A percentile compares a stretch with the other conserved stretches of the same genome.
phyloP scores from a whole-genome alignment of 2,888 invertebrate genomes.

The Gerris lacustris region DNA sequence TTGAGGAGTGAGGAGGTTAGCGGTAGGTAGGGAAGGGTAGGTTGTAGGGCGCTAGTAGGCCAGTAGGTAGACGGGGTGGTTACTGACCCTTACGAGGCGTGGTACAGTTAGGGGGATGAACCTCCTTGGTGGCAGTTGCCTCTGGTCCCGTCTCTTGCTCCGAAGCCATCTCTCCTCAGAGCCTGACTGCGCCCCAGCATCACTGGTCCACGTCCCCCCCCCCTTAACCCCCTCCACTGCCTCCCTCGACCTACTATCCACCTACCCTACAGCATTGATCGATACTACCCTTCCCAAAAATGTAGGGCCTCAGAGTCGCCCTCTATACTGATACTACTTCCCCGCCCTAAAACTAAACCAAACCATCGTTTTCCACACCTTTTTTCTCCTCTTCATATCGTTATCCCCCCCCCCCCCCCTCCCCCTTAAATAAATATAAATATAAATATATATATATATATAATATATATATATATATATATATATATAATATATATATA shows the following conservation, averaged over 20 bases:
- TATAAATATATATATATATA: too few species aligned
- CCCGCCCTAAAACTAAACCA: too few species aligned
- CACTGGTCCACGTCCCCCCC: background rate
- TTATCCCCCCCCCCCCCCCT: too few species aligned
- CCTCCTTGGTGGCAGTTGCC: background rate
- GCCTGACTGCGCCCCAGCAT: background rate
- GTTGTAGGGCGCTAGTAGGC: background rate
- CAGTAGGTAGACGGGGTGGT: background rate
- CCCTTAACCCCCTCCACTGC: background rate
- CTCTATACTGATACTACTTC: too few species aligned
- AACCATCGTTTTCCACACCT: too few species aligned
- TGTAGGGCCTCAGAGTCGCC: background rate
- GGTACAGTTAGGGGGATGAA: background rate
- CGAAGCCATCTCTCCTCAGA: background rate
- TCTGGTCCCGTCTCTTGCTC: background rate
- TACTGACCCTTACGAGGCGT: conserved; percentile 1
- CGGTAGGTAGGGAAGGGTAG: background rate
- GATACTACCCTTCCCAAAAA: background rate
- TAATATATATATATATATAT: too few species aligned
- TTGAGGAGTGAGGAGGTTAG: background rate
- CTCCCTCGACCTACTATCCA: background rate
- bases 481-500: too few species aligned
- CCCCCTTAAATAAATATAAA: too few species aligned
- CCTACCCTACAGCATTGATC: background rate
- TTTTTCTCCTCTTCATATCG: too few species aligned